Evolutionary conservation across 2,113 vertebrate species (phyloP).

Genomic region (Podiceps cristatus): DNA sequence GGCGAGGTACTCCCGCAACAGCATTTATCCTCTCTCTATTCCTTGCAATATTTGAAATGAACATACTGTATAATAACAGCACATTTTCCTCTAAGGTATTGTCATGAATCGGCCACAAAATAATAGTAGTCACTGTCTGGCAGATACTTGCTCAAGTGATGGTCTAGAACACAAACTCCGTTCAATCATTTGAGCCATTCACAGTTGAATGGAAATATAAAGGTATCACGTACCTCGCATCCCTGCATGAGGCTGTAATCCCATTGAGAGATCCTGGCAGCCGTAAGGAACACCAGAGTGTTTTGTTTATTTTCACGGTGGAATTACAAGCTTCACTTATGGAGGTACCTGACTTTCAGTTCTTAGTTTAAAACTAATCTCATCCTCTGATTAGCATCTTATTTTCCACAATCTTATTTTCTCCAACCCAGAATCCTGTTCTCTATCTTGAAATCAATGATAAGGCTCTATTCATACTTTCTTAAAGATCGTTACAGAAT

Average conservation of each 20-base stretch:
- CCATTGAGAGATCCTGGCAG: neutral
- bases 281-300: accelerated
- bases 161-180: constrained; percentile 10
- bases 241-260: neutral
- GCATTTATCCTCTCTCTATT: neutral
- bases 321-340: neutral
- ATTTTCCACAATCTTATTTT: constrained; percentile 9
- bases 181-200: constrained; percentile 10
- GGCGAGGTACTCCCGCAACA: neutral
- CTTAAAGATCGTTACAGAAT: neutral
- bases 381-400: neutral
- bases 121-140: neutral
- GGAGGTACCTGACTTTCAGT: neutral
- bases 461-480: constrained; percentile 43
- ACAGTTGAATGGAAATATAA: neutral
- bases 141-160: neutral
- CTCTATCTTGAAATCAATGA: constrained; percentile 36
- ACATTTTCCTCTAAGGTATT: constrained; percentile 14
- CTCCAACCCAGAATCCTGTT: neutral
- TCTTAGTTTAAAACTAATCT: constrained; percentile 26
- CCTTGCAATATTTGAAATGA: constrained; percentile 11
- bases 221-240: neutral
- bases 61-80: neutral
- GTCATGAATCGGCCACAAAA: constrained; percentile 23
- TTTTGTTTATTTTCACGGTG: neutral